phyloP scores from a whole-genome alignment of 2,888 invertebrate species.

The Seira sanloemensis region DNA sequence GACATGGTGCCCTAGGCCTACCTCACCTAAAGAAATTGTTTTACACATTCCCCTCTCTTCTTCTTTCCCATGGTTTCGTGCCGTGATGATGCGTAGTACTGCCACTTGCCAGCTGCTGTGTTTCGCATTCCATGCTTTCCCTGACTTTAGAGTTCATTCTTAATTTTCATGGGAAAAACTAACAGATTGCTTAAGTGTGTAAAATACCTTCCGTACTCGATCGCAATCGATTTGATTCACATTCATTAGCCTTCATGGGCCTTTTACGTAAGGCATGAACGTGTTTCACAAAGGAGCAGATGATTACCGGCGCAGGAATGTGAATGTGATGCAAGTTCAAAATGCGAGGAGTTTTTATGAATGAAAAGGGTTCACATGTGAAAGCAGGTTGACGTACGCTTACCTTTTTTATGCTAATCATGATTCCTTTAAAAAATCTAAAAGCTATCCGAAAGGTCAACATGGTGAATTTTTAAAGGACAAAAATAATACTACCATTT shows the following conservation, averaged over 20 bases:
- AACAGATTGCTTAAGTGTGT: slow-evolving; percentile 49
- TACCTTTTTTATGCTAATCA: too few relatives aligned
- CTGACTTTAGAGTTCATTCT: slow-evolving; percentile 31
- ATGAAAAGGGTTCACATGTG: too few relatives aligned
- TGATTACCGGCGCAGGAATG: background rate
- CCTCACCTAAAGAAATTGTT: background rate
- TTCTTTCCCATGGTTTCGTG: background rate
- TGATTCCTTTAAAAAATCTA: too few relatives aligned
- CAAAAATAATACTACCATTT: too few relatives aligned
- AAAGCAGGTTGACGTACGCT: too few relatives aligned
- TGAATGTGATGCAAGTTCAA: background rate
- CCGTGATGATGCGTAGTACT: background rate
- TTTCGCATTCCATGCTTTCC: slow-evolving; percentile 33
- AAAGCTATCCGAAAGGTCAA: too few relatives aligned
- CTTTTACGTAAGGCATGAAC: background rate
- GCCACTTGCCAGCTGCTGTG: slow-evolving; percentile 23
- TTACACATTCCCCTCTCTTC: too few relatives aligned
- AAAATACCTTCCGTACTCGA: slow-evolving; percentile 1
- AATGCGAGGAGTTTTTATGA: background rate
- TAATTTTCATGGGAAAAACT: slow-evolving; percentile 57
- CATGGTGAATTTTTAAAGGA: too few relatives aligned
- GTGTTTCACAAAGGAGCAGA: background rate
- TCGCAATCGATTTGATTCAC: background rate
- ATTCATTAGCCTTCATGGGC: background rate
- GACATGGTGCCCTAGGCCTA: background rate